Conservation (phyloP, 2,888 invertebrate species). For the Epicampocera succincta region DNA sequence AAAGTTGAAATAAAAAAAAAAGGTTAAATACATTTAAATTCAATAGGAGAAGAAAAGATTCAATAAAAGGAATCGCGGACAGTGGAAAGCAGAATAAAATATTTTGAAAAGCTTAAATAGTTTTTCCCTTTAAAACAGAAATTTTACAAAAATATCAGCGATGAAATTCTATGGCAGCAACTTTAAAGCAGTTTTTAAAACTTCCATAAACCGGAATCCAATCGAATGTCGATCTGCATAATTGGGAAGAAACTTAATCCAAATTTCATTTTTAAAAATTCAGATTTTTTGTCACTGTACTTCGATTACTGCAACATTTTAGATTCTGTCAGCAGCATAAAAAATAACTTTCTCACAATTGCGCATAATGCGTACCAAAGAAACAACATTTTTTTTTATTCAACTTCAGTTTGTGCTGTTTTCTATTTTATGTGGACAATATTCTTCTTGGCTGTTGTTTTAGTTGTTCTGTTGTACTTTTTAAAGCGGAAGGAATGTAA, state of each 20-base stretch:
- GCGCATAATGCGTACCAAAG: conserved; percentile 46
- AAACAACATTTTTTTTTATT: conserved; percentile 19
- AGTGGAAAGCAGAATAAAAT: background rate
- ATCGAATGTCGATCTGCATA: too few relatives aligned
- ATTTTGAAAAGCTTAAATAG: background rate
- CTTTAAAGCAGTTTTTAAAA: too few relatives aligned
- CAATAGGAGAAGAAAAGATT: conserved; percentile 4
- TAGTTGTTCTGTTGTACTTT: background rate
- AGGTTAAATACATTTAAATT: conserved; percentile 3
- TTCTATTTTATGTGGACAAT: background rate
- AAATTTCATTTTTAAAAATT: too few relatives aligned
- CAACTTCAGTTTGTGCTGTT: conserved; percentile 30
- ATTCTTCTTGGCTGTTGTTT: conserved; percentile 35
- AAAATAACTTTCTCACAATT: background rate
- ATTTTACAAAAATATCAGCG: too few relatives aligned
- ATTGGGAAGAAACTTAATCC: too few relatives aligned
- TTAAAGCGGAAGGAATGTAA: too few relatives aligned
- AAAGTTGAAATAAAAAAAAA: background rate
- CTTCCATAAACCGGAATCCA: too few relatives aligned
- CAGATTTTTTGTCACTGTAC: conserved; percentile 7
- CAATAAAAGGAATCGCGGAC: conserved; percentile 13
- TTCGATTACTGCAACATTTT: conserved; percentile 14
- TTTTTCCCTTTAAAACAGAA: too few relatives aligned
- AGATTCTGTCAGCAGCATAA: conserved; percentile 7
- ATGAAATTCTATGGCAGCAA: too few relatives aligned